Evolutionary conservation across 2,888 invertebrate genomes (phyloP).

Genomic region (Orthonychiurus folsomi): DNA sequence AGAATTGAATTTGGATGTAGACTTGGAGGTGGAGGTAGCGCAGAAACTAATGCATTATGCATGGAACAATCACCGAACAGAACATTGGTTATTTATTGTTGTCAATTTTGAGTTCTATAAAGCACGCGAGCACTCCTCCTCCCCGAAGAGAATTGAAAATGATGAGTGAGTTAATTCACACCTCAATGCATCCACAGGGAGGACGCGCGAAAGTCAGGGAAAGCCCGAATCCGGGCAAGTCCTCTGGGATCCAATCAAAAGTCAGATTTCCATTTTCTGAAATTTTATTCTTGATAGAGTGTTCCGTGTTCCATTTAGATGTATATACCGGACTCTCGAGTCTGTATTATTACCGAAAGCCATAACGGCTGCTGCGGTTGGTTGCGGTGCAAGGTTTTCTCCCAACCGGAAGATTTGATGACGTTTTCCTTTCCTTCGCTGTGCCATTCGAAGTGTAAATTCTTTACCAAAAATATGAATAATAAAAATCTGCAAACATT

Average conservation of each 20-base stretch:
- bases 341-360: too few species aligned
- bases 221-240: background rate
- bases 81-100: background rate
- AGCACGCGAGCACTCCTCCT: background rate
- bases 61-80: background rate
- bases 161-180: conserved; percentile 1
- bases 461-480: too few species aligned
- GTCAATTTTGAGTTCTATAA: background rate
- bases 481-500: too few species aligned
- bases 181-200: background rate
- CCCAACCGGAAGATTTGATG: too few species aligned
- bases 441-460: too few species aligned
- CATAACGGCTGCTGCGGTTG: too few species aligned
- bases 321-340: too few species aligned
- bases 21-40: too few species aligned
- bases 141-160: background rate
- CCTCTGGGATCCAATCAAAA: background rate
- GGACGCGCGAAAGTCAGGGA: too few species aligned
- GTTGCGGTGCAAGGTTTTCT: too few species aligned
- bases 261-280: background rate
- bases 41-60: background rate
- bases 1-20: background rate
- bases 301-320: background rate
- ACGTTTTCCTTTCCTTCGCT: too few species aligned
- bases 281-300: background rate